phyloP scores from a whole-genome alignment of 2,113 vertebrate species.

The Todiramphus saurophagus region DNA sequence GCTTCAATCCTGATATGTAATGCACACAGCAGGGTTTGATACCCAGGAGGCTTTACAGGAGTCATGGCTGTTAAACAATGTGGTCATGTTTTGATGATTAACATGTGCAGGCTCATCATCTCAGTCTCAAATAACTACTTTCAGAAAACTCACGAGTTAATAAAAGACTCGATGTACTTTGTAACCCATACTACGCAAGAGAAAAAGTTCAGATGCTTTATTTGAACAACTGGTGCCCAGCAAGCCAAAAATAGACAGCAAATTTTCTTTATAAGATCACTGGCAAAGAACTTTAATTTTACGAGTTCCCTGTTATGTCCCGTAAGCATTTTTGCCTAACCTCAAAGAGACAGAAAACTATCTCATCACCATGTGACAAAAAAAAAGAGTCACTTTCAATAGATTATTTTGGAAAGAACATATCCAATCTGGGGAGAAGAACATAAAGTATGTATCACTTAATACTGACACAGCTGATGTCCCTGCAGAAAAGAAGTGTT shows the following conservation, averaged over 20 bases:
- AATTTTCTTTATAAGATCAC: slow-evolving; percentile 25
- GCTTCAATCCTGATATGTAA: accelerated
- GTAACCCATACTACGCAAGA: not conserved
- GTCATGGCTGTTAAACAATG: not conserved
- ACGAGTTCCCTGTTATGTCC: not conserved
- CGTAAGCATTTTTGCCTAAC: not conserved
- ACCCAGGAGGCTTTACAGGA: not conserved
- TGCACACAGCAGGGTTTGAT: not conserved
- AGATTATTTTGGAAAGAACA: not conserved
- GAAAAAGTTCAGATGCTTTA: not conserved
- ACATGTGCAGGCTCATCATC: not conserved
- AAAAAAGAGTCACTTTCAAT: not conserved
- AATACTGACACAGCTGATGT: not conserved
- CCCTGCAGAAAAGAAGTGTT: not conserved
- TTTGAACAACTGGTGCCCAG: not conserved
- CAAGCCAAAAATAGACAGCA: not conserved
- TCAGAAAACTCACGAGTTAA: not conserved
- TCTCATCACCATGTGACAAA: not conserved
- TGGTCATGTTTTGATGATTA: not conserved
- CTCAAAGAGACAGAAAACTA: not conserved
- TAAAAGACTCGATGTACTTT: not conserved
- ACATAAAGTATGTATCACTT: not conserved
- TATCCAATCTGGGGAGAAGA: not conserved
- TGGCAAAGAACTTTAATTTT: slow-evolving; percentile 31
- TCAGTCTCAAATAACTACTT: not conserved